Evolutionary conservation across 1,140 invertebrate genomes (phyloP).

Genomic region (Lordiphosa clarofinis): DNA sequence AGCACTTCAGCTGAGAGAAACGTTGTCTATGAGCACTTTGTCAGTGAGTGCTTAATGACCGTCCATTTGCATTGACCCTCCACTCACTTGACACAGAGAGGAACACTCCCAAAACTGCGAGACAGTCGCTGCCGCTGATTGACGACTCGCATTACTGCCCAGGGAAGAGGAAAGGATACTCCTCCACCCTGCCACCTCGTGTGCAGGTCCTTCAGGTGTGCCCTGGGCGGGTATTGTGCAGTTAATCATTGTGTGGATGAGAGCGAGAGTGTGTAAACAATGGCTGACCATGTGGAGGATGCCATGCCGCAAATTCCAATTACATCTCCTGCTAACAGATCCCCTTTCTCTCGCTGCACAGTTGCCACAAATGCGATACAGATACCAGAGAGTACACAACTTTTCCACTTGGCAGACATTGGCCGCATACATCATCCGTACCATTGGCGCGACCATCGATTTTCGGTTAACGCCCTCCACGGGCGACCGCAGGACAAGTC

Average conservation of each 20-base stretch:
- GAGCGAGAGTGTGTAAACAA: conserved; percentile 68
- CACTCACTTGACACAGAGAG: background rate
- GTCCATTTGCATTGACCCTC: conserved; percentile 61
- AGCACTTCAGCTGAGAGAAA: conserved; percentile 8
- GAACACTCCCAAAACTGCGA: conserved; percentile 13
- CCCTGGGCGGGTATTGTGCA: conserved; percentile 44
- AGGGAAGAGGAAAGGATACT: conserved; percentile 28
- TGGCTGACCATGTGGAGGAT: conserved; percentile 23
- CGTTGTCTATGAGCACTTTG: conserved; percentile 28
- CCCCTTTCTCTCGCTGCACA: background rate
- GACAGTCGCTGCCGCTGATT: conserved; percentile 81
- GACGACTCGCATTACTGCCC: conserved; percentile 64
- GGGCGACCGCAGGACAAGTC: conserved; percentile 38
- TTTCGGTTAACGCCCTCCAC: conserved; percentile 67
- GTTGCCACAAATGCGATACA: conserved; percentile 23
- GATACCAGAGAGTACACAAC: conserved; percentile 36
- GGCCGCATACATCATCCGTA: conserved; percentile 75
- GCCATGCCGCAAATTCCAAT: conserved; percentile 63
- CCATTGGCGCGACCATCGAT: conserved; percentile 74
- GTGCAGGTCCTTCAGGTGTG: conserved; percentile 18
- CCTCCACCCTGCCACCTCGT: conserved; percentile 24
- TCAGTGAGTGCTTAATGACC: conserved; percentile 56
- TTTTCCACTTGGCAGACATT: conserved; percentile 62
- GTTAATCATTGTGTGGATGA: conserved; percentile 73
- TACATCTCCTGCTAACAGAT: conserved; percentile 49